A percentile compares a stretch with the other conserved stretches of the same genome.
phyloP scores from a whole-genome alignment of 2,113 vertebrate genomes.

The Pangasianodon gigas region DNA sequence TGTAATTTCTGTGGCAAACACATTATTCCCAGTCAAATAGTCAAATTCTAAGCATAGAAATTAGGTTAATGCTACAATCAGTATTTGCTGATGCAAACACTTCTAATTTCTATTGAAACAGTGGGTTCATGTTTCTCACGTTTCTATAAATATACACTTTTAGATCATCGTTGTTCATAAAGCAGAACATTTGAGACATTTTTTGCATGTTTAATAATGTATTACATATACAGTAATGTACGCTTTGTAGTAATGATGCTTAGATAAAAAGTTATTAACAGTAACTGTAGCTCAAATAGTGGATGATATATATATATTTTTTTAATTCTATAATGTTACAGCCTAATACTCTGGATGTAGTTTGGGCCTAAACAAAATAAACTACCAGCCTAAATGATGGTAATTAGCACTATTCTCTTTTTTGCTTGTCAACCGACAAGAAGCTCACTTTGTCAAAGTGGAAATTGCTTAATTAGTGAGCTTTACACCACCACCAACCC shows the following conservation, averaged over 20 bases:
- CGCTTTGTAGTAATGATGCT: not conserved
- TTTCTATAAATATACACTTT: not conserved
- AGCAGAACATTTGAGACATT: not conserved
- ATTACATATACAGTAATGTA: not conserved
- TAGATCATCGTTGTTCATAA: not conserved
- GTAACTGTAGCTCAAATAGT: not conserved
- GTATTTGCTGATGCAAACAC: not conserved
- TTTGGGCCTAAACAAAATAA: not conserved
- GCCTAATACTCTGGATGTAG: not conserved
- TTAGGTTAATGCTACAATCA: conserved; percentile 17
- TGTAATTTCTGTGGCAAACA: conserved; percentile 38
- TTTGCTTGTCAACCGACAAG: not conserved
- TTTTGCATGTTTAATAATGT: not conserved
- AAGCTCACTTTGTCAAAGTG: not conserved
- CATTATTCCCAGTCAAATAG: not conserved
- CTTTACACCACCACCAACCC: no score
- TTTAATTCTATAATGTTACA: not conserved
- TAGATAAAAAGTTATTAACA: not conserved
- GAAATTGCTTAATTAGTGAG: not conserved
- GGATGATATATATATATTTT: not conserved
- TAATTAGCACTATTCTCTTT: not conserved
- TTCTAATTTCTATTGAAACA: not conserved
- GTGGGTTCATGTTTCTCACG: not conserved
- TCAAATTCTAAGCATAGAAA: not conserved
- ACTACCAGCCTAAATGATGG: not conserved